These are phyloP conservation scores for Philaethria dido DNA, from an alignment of 2,888 invertebrate genomes.

Conservation along the genomic window DNA sequence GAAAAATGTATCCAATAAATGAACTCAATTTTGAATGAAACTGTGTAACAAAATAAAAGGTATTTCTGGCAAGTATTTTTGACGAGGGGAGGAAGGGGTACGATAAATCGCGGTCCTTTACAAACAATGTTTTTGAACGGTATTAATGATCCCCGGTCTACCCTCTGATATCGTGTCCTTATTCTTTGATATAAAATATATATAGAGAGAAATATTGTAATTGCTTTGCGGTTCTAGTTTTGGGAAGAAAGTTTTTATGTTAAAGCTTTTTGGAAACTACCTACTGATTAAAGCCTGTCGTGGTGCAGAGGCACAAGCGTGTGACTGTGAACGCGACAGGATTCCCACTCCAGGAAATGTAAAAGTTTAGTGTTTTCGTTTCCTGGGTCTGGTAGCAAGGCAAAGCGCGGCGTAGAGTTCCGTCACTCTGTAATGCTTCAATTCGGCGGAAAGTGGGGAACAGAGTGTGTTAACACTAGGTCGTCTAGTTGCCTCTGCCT, in stretches of 20 bases:
- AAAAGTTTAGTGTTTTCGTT: no score
- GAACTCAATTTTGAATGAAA: conserved; percentile 34
- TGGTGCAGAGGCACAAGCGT: no score
- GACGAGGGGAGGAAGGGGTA: conserved; percentile 24
- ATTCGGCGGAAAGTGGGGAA: no score
- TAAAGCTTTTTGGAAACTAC: no score
- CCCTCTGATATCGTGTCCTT: conserved; percentile 62
- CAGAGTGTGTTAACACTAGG: no score
- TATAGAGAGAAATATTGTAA: conserved; percentile 44
- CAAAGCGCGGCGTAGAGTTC: no score
- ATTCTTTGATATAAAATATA: conserved; percentile 59
- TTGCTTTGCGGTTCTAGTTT: conserved; percentile 34
- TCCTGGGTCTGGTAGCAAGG: no score
- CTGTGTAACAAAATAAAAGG: conserved; percentile 33
- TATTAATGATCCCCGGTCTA: conserved; percentile 65
- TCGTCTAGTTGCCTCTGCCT: no score
- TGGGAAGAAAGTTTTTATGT: neutral
- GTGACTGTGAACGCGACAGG: no score
- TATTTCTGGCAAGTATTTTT: conserved; percentile 36
- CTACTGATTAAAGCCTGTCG: no score
- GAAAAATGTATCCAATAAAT: conserved; percentile 23
- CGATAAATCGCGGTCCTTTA: conserved; percentile 72
- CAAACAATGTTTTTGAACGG: conserved; percentile 77
- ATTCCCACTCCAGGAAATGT: no score
- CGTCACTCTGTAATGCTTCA: no score